These are phyloP conservation scores for Neria commutata DNA, from an alignment of 2,888 invertebrate species.

Conservation along the genomic window DNA sequence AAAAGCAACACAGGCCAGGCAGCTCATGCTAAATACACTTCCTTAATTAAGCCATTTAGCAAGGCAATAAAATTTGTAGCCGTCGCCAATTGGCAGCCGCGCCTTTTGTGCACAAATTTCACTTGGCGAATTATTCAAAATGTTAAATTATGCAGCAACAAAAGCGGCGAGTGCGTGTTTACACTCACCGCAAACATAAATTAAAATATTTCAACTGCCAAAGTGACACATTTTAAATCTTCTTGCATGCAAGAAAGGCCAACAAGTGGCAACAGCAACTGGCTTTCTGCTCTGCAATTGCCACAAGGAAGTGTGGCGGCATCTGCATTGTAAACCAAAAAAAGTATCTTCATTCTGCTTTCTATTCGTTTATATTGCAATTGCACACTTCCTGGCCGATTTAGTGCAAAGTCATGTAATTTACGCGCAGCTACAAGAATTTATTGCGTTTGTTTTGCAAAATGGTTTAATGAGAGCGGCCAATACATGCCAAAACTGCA, in stretches of 20 bases:
- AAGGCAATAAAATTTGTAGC: slow-evolving; percentile 24
- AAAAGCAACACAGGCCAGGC: too few species aligned
- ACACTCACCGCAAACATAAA: not conserved
- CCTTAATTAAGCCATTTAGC: slow-evolving; percentile 23
- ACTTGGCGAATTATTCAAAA: not conserved
- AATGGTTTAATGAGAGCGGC: not conserved
- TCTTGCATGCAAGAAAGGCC: slow-evolving; percentile 23
- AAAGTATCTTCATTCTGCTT: slow-evolving; percentile 24
- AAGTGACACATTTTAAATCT: slow-evolving; percentile 32
- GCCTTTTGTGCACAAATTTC: not conserved
- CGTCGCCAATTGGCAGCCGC: not conserved
- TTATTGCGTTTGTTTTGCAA: not conserved
- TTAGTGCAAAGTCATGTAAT: slow-evolving; percentile 28
- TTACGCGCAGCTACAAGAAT: slow-evolving; percentile 4
- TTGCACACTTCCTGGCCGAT: too few species aligned
- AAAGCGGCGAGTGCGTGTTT: slow-evolving; percentile 2
- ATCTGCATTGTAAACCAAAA: slow-evolving; percentile 5
- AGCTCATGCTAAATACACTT: slow-evolving; percentile 16
- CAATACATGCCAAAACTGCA: too few species aligned
- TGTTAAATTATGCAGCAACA: slow-evolving; percentile 14
- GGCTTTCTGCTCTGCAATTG: too few species aligned
- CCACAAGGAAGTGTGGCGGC: not conserved
- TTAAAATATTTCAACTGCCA: not conserved
- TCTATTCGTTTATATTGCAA: too few species aligned
- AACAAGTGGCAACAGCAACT: slow-evolving; percentile 5